Conservation (phyloP, 2,888 invertebrate species). For the Cinara cedri region DNA sequence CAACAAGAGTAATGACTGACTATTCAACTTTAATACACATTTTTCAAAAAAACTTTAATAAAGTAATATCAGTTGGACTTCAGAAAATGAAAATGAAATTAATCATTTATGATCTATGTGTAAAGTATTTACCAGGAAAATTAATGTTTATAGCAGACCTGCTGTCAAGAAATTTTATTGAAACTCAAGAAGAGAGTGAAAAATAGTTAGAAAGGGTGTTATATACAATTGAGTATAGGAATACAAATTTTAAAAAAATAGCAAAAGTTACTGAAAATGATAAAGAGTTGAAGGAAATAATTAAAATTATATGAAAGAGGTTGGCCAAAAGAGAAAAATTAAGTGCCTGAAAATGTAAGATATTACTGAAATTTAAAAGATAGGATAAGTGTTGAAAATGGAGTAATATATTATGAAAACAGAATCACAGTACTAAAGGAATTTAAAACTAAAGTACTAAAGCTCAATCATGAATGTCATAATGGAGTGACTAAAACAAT, state of each 20-base stretch:
- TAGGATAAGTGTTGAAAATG: constrained; percentile 7
- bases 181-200: constrained; percentile 15
- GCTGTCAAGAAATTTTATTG: constrained; percentile 60
- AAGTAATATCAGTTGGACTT: constrained; percentile 55
- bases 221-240: background rate
- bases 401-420: background rate
- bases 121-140: constrained; percentile 61
- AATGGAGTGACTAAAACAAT: constrained; percentile 10
- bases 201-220: background rate
- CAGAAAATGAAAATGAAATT: constrained; percentile 60
- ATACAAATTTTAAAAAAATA: background rate
- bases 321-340: background rate
- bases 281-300: background rate
- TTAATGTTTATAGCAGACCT: constrained; percentile 61
- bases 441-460: constrained; percentile 4
- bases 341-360: background rate
- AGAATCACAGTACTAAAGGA: constrained; percentile 6
- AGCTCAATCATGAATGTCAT: background rate
- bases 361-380: background rate
- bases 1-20: constrained; percentile 60
- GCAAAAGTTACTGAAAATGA: background rate
- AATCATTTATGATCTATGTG: constrained; percentile 60
- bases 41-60: constrained; percentile 58
- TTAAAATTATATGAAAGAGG: background rate
- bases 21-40: constrained; percentile 61